These are phyloP conservation scores for Medauroidea extradentata DNA, from an alignment of 1,140 invertebrate genomes.

Conservation along the genomic window DNA sequence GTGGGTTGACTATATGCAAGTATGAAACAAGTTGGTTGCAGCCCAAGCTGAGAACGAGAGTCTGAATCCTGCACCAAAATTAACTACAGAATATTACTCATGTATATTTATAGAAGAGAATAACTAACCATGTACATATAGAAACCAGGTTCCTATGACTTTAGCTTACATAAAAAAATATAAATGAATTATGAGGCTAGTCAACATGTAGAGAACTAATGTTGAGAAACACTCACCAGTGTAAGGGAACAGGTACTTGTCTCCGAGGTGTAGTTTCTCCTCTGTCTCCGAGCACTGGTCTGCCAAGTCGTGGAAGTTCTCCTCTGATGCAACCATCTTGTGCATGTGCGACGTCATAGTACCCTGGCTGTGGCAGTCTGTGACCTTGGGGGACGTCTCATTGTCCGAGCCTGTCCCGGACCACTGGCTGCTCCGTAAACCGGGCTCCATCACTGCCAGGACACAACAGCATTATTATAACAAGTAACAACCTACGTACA, in stretches of 20 bases:
- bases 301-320: constrained; percentile 55
- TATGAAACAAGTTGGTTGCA: no score
- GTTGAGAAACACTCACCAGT: constrained; percentile 49
- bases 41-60: no score
- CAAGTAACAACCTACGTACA: no score
- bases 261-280: constrained; percentile 64
- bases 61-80: no score
- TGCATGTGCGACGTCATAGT: constrained; percentile 26
- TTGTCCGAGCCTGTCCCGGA: constrained; percentile 72
- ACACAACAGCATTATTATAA: neutral
- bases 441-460: constrained; percentile 3
- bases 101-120: no score
- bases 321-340: constrained; percentile 52
- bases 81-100: no score
- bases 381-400: constrained; percentile 64
- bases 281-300: constrained; percentile 65
- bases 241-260: constrained; percentile 74
- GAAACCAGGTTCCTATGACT: no score
- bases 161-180: no score
- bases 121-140: no score
- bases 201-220: no score
- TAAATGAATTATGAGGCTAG: no score
- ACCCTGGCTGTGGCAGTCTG: constrained; percentile 55
- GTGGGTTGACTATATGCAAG: no score
- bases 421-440: constrained; percentile 60